Evolutionary conservation across 2,888 invertebrate genomes (phyloP).

Genomic region (Lissocephala sabroskyi): DNA sequence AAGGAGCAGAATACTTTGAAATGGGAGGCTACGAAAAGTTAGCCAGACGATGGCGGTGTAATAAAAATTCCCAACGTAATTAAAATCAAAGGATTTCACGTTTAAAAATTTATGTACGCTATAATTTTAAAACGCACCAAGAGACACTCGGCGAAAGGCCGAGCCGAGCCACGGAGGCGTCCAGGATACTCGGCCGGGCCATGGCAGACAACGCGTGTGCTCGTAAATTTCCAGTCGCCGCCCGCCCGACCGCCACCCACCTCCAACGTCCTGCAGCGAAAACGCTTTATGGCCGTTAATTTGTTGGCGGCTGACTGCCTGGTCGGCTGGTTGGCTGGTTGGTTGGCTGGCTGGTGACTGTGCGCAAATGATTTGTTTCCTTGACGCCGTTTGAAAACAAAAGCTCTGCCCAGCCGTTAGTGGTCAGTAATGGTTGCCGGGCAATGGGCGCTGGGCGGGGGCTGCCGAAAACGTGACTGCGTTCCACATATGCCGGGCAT

Average conservation of each 20-base stretch:
- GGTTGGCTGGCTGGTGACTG: constrained; percentile 17
- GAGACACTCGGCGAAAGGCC: too few relatives aligned
- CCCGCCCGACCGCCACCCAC: not conserved
- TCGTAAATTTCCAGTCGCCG: constrained; percentile 44
- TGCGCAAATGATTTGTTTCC: constrained; percentile 69
- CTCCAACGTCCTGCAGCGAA: constrained; percentile 17
- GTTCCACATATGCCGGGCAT: constrained; percentile 39
- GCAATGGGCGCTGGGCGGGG: too few relatives aligned
- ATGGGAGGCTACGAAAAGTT: not conserved
- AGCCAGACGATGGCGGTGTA: constrained; percentile 25
- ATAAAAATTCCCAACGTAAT: constrained; percentile 63
- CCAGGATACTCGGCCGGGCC: not conserved
- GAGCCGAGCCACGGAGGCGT: not conserved
- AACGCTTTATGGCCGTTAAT: constrained; percentile 62
- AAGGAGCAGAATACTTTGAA: constrained; percentile 8
- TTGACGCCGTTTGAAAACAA: constrained; percentile 60
- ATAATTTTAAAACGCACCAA: constrained; percentile 42
- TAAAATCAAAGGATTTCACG: constrained; percentile 67
- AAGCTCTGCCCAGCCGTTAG: constrained; percentile 37
- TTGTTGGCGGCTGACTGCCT: constrained; percentile 31
- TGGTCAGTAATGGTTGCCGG: not conserved
- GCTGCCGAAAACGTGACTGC: constrained; percentile 58
- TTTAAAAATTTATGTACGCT: constrained; percentile 64
- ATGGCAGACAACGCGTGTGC: constrained; percentile 11
- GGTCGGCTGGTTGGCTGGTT: not conserved